Base-by-base conservation (phyloP, 2,888 invertebrate genomes). In the Saturnia pavonia region DNA sequence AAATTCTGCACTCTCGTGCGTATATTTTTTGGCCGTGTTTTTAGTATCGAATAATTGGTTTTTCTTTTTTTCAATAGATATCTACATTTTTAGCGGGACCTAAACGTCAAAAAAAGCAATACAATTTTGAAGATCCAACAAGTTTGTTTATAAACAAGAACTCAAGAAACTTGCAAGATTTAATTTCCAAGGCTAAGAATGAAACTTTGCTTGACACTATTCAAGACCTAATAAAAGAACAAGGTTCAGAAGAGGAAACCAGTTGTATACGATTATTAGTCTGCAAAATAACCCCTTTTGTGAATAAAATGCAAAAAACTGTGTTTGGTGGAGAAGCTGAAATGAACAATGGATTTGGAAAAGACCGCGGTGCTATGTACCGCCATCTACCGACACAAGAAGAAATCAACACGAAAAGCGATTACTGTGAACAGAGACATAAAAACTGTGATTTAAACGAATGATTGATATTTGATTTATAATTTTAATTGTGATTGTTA, bases 261-360 rank as follows among this genome's bases (percentile, higher is more conserved):
- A 95, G 95, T 69, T 97, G 97, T 78, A 92, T 97, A 3, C 95
- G 96, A 80, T 89, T 97, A 45, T 87, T 98, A 48, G 90, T 97
- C 73, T 98, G 98, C 84, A 97, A 97, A 90, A 95, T 95, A 74
- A 95, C 96, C 0, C 97, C 97, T 0, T 95, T 97, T 73, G 95
- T 98, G 73, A 94, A 95, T 90, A 96, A 96, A 76, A 97, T 97
- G 95, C 97, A 98, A 82, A 94, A 94, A 72, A 95, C 96, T n/a
- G 93, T 94, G 0, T 90, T 97, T 72, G 94, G 89, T 16, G 84
- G 85, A 12, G 83, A 85, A 77, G 82, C 86, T 51, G 82, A 83
- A 25, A 82, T 76, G 48, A 84, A 83, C 22, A 85, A 86, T 27
- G 82, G 81, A 27, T 85, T 83, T 25, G 83, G 85, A 69, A 85